These are phyloP conservation scores for Drosophila ficusphila DNA, from an alignment of 1,140 invertebrate genomes.

Conservation along the genomic window DNA sequence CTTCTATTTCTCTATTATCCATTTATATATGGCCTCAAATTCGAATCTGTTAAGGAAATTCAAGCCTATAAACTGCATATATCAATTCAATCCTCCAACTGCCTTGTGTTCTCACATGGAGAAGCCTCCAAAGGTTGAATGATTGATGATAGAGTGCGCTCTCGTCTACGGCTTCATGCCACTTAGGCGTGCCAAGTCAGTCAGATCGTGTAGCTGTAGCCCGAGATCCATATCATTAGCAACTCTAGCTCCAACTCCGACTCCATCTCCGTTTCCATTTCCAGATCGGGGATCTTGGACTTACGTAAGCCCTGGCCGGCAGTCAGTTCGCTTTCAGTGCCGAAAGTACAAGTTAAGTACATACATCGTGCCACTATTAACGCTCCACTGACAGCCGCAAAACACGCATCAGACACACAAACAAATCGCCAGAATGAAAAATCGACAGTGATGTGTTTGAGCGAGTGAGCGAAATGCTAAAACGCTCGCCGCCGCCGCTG, in stretches of 20 bases:
- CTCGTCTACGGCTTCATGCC: slow-evolving; percentile 46
- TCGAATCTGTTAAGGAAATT: background rate
- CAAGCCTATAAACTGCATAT: background rate
- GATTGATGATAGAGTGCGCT: slow-evolving; percentile 31
- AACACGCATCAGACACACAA: slow-evolving; percentile 60
- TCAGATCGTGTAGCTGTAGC: slow-evolving; percentile 34
- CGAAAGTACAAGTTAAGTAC: slow-evolving; percentile 64
- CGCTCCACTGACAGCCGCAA: slow-evolving; percentile 72
- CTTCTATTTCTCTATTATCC: too few relatives aligned
- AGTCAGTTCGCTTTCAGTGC: slow-evolving; percentile 43
- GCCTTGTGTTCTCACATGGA: slow-evolving; percentile 1
- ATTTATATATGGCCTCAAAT: too few relatives aligned
- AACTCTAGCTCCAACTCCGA: slow-evolving; percentile 38
- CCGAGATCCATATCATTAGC: slow-evolving; percentile 52
- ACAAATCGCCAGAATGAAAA: slow-evolving; percentile 81
- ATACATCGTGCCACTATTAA: slow-evolving; percentile 74
- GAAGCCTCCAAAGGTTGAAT: slow-evolving; percentile 10
- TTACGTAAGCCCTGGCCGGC: slow-evolving; percentile 53
- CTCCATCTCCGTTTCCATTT: background rate
- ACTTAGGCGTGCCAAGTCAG: slow-evolving; percentile 37
- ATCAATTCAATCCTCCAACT: background rate
- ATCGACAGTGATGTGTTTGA: slow-evolving; percentile 54
- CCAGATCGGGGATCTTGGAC: slow-evolving; percentile 15
- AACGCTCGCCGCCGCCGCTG: slow-evolving; percentile 18
- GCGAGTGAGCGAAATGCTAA: slow-evolving; percentile 49